Percentiles rank a stretch among this genome's conserved stretches.
Conservation (phyloP, 2,888 invertebrate species). For the Athrips mouffetella region DNA sequence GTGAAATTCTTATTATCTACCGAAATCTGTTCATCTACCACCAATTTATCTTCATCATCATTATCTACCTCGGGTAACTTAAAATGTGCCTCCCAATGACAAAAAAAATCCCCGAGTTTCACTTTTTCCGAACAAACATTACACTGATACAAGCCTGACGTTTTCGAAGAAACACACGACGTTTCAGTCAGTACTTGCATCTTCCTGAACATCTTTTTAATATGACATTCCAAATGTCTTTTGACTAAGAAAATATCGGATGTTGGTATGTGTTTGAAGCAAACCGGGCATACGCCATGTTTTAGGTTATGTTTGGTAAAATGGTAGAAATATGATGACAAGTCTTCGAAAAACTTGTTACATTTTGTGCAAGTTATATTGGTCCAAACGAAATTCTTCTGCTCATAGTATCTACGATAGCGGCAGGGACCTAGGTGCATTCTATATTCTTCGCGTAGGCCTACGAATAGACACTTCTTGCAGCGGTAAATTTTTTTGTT, state of each 20-base stretch:
- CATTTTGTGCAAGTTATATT: neutral
- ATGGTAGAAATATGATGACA: slow-evolving; percentile 34
- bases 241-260: no score
- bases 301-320: slow-evolving; percentile 31
- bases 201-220: slow-evolving; percentile 26
- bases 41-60: neutral
- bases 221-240: slow-evolving; percentile 22
- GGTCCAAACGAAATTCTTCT: neutral
- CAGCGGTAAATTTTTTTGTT: neutral
- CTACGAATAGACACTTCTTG: neutral
- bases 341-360: neutral
- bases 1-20: no score
- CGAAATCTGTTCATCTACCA: neutral
- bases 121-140: slow-evolving; percentile 24
- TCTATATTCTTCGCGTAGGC: neutral
- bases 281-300: slow-evolving; percentile 31
- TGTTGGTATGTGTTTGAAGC: slow-evolving; percentile 30
- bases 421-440: no score
- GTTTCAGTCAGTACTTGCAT: slow-evolving; percentile 18
- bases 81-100: slow-evolving; percentile 47
- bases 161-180: neutral
- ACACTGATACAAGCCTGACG: slow-evolving; percentile 29
- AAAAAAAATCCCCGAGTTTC: slow-evolving; percentile 21
- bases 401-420: neutral
- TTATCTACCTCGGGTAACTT: neutral